Evolutionary conservation across 35 echinoderm and acorn worm genomes (phyloP), one percentile per base, ranked within the genome.

Genomic region (Diadema setosum): DNA sequence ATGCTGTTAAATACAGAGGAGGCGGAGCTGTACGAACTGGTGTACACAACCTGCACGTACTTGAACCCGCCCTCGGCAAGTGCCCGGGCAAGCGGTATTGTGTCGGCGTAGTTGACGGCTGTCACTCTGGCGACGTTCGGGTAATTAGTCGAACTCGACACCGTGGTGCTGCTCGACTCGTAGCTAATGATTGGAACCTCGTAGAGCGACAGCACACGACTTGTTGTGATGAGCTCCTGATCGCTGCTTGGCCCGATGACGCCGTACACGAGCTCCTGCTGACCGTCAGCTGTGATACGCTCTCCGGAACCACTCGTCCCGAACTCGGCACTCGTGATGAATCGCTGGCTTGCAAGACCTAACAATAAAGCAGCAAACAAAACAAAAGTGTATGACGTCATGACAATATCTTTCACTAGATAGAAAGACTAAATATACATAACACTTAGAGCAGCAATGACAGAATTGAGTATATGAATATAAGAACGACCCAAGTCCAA

Each of bases 251-350:
- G 91, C 4, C 95, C 95, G 14, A 98, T 55, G 6, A 98, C 39
- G 33, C 88, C 95, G 74, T 91, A 98, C 32, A 98, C 36, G 29
- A 94, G 91, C 45, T 98, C 91, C 1, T 35, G 29, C 15, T 61
- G 45, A 26, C 78, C 84, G 1, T 70, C 64, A 27, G 42, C 44
- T 16, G 30, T 56, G 0, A 52, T 61, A 39, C 92, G 42, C 45
- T 93, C 15, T 1, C 95, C 95, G 1, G 95, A 98, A 2, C 87
- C 91, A 50, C 88, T 91, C 20, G 45, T 23, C 2, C 81, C 84
- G 41, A 98, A 98, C 21, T 91, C 85, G 17, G 60, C 88, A 37
- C 67, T 40, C 0, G 75, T 43, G 17, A 98, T 69, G 5, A 98
- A 73, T 49, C 88, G 75, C 8, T 94, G 69, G 0, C 88, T 81